Base-by-base conservation (phyloP, 2,113 vertebrate genomes). In the Phaethon lepturus region DNA sequence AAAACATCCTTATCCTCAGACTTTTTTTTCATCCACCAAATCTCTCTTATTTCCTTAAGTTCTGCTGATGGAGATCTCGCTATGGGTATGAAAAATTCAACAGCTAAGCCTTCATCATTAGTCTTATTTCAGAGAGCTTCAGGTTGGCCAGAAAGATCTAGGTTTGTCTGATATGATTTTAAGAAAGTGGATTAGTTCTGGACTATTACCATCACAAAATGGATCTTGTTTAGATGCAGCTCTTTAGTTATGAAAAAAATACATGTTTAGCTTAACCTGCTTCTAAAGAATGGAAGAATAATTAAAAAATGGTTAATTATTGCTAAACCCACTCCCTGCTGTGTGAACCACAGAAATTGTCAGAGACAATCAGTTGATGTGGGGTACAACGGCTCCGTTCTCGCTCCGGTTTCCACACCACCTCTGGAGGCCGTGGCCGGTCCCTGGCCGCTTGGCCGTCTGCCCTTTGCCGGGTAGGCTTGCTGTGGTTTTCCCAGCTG, bases 401-500 rank as follows among this genome's bases (percentile, higher is more conserved):
- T 22, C 8, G 6, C 63, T 45, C 9, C 7, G 60, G 47, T 42
- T 55, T 28, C 60, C 16, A 2, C 7, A 8, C 20, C 33, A 7
- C 13, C 24, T 13, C 28, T 13, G 55, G 55, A 35, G n/a, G 29
- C 59, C 2, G 1, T 11, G 35, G 28, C 44, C 9, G 23, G 15
- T 38, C 23, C 17, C 35, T 11, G 20, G 38, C 33, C 1, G 0
- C 13, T 4, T 10, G 22, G 17, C 23, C 4, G 6, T 2, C 29
- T 22, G 45, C 73, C 24, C 3, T 18, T 69, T 29, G 45, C 25
- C 2, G 3, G 26, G 25, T 14, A 13, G 64, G 31, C 10, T 63
- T 9, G 6, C 4, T 55, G 28, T 0, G 10, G 47, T 33, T 68
- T 77, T 67, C 28, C 45, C 33, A 73, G n/a, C 47, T 49, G 72